Evolutionary conservation across 2,888 invertebrate genomes (phyloP), one percentile per base, ranked within the genome.

Genomic region (Cylindroiulus punctatus): DNA sequence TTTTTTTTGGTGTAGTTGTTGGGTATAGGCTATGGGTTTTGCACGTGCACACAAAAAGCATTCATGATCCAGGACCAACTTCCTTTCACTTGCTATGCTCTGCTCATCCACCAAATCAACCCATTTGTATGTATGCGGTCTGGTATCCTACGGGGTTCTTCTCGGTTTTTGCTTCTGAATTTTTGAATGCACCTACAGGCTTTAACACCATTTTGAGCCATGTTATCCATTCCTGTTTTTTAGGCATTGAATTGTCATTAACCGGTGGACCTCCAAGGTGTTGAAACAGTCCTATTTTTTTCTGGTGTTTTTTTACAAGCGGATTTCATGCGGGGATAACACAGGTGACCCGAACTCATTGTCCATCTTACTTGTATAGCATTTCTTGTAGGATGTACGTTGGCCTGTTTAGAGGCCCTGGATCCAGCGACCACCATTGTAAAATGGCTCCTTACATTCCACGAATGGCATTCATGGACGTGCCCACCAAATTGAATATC

Each of bases 371-470:
- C 30, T 30, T 76, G 76, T 76, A 76, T 30, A 17, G 76, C 10
- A 26, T 26, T 76, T 76, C 30, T 76, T 76, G 1, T 17, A 76
- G 17, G 26, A 30, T 26, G n/a, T n/a, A 65, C 8, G 30, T 76
- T 76, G 76, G 76, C 65, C 65, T 65, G 65, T 65, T 65, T 65
- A 65, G 65, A n/a, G n/a, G 65, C 76, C 76, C 76, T 76, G 76
- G 76, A 76, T 76, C 76, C 30, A 3, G 8, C 76, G 4, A 76
- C 30, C 26, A 26, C 76, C 76, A 76, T 30, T 76, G 76, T 76
- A 76, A 76, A 76, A 30, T 52, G 30, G 76, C 10, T 52, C 17
- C 26, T 14, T 30, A 17, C 76, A 76, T 76, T 26, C 30, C 30
- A 14, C 12, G 76, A 12, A 76, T 65, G 65, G 26, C 26, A 65